A percentile compares a stretch with the other conserved stretches of the same genome.
phyloP scores from a whole-genome alignment of 2,888 invertebrate genomes.

The Xestia c-nigrum region DNA sequence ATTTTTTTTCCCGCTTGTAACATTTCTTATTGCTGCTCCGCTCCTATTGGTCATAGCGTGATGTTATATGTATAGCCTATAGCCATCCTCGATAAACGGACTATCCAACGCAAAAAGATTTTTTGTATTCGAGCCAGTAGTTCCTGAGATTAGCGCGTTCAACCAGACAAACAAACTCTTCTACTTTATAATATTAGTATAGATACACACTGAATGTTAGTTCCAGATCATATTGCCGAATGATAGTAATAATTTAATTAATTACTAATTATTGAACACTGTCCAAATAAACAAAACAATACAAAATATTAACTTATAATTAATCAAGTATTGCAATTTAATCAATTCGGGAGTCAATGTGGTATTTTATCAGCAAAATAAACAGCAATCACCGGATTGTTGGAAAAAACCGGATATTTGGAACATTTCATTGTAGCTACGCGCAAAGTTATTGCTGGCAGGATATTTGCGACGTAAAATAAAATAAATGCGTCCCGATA shows the following conservation, averaged over 20 bases:
- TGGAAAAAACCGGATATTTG: slow-evolving; percentile 43
- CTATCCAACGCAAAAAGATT: too few relatives aligned
- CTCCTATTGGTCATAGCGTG: too few relatives aligned
- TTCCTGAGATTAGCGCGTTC: too few relatives aligned
- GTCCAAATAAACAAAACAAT: slow-evolving; percentile 11
- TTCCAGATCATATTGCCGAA: slow-evolving; percentile 1
- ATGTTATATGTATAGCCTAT: too few relatives aligned
- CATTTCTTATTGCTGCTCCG: too few relatives aligned
- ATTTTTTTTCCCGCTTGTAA: too few relatives aligned
- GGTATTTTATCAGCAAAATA: slow-evolving; percentile 48
- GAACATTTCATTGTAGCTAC: slow-evolving; percentile 49
- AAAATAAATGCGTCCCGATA: slow-evolving; percentile 66
- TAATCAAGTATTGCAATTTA: slow-evolving; percentile 42
- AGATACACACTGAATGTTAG: neutral
- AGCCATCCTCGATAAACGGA: too few relatives aligned
- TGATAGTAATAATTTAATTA: slow-evolving; percentile 12
- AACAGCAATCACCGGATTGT: slow-evolving; percentile 50
- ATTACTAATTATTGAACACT: slow-evolving; percentile 20
- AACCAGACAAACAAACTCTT: too few relatives aligned
- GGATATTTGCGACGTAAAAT: slow-evolving; percentile 64
- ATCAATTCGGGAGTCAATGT: slow-evolving; percentile 43
- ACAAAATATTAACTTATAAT: slow-evolving; percentile 10
- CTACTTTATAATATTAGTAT: too few relatives aligned
- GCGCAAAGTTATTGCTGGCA: slow-evolving; percentile 49
- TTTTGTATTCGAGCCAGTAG: too few relatives aligned